Evolutionary conservation across 2,113 vertebrate genomes (phyloP).

Genomic region (Craseonycteris thonglongyai): DNA sequence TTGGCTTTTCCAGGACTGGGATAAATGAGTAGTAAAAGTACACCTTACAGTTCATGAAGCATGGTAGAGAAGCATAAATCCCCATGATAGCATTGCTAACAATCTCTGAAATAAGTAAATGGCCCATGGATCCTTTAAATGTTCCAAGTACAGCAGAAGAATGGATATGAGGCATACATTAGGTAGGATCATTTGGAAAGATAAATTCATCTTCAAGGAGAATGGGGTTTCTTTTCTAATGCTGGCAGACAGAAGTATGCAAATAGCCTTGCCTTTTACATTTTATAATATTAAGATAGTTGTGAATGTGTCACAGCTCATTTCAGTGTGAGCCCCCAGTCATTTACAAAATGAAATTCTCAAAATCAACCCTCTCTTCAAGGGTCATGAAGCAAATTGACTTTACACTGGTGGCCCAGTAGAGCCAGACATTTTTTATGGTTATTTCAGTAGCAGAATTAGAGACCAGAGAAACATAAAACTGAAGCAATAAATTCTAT

Average conservation of each 20-base stretch:
- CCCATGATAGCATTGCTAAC: conserved; percentile 60
- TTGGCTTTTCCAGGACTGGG: conserved; percentile 35
- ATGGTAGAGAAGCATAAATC: conserved; percentile 70
- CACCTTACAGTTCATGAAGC: conserved; percentile 53
- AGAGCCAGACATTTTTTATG: not conserved
- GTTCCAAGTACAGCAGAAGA: conserved; percentile 62
- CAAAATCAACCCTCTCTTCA: conserved; percentile 34
- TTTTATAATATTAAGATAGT: conserved; percentile 45
- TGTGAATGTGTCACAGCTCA: conserved; percentile 55
- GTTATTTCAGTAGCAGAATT: conserved; percentile 49
- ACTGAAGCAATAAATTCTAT: not conserved
- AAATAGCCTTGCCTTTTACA: not conserved
- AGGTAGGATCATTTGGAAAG: conserved; percentile 55
- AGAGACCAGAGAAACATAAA: not conserved
- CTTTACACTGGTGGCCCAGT: conserved; percentile 39
- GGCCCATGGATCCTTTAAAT: conserved; percentile 66
- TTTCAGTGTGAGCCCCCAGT: conserved; percentile 44
- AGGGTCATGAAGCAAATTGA: conserved; percentile 65
- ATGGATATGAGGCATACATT: conserved; percentile 59
- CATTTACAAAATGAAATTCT: conserved; percentile 59
- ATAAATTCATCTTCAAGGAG: conserved; percentile 44
- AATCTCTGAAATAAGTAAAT: conserved; percentile 70
- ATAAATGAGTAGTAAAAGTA: conserved; percentile 70
- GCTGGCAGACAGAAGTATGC: not conserved
- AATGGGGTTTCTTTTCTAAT: conserved; percentile 37